A percentile compares a stretch with the other conserved stretches of the same genome.
Evolutionary conservation across 2,888 invertebrate species (phyloP).

Genomic region (Elegia similella): DNA sequence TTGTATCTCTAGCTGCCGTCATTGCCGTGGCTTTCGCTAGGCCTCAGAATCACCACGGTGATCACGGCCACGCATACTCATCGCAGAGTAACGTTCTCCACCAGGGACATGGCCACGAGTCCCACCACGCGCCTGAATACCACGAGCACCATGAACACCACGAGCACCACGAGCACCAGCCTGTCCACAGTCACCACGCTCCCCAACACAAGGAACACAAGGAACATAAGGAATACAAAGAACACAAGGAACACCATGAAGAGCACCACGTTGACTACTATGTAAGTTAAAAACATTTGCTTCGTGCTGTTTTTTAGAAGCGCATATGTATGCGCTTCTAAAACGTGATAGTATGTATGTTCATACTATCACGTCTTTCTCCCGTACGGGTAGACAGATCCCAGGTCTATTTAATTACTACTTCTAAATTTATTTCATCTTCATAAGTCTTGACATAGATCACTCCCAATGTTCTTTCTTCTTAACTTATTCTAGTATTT

Average conservation of each 20-base stretch:
- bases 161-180: slow-evolving; percentile 16
- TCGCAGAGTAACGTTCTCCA: slow-evolving; percentile 45
- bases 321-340: too few relatives aligned
- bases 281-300: slow-evolving; percentile 19
- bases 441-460: too few relatives aligned
- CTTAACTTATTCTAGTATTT: too few relatives aligned
- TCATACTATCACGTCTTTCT: too few relatives aligned
- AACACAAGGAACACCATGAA: slow-evolving; percentile 26
- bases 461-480: too few relatives aligned
- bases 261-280: slow-evolving; percentile 33
- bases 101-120: slow-evolving; percentile 40
- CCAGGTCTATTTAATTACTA: too few relatives aligned
- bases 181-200: slow-evolving; percentile 2
- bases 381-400: too few relatives aligned
- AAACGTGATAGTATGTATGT: too few relatives aligned
- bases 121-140: slow-evolving; percentile 27
- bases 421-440: too few relatives aligned
- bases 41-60: slow-evolving; percentile 37
- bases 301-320: background rate
- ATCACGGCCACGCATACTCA: slow-evolving; percentile 38
- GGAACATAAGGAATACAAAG: too few relatives aligned
- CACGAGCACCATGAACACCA: slow-evolving; percentile 19
- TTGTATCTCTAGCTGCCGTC: slow-evolving; percentile 28
- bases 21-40: slow-evolving; percentile 35
- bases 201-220: slow-evolving; percentile 25